Evolutionary conservation across 2,113 vertebrate genomes (phyloP).

Genomic region (Sitta europaea): DNA sequence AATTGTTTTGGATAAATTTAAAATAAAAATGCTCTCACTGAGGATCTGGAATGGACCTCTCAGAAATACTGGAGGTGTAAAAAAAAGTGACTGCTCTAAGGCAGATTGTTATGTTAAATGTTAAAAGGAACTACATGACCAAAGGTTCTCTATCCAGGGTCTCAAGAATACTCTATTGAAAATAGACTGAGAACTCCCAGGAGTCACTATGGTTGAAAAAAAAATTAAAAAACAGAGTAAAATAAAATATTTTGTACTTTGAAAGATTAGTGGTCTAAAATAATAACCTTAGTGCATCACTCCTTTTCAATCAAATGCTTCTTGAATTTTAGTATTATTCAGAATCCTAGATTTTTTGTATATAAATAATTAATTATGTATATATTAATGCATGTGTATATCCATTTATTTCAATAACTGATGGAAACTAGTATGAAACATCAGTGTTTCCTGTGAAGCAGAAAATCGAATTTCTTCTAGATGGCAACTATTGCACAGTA

Average conservation of each 20-base stretch:
- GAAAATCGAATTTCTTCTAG: slow-evolving; percentile 28
- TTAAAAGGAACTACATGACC: background rate
- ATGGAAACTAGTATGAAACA: background rate
- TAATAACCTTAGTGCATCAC: background rate
- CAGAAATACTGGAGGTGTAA: background rate
- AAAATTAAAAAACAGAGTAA: background rate
- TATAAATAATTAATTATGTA: background rate
- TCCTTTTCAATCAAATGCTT: background rate
- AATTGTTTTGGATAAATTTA: background rate
- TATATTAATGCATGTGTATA: background rate
- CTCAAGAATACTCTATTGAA: background rate
- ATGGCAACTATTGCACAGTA: background rate
- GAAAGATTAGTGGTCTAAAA: background rate
- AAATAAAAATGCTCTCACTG: background rate
- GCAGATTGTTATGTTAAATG: background rate
- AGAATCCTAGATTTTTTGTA: background rate
- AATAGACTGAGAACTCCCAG: background rate
- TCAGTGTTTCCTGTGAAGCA: background rate
- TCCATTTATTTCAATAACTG: background rate
- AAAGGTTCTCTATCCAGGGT: background rate
- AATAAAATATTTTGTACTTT: background rate
- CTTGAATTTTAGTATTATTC: background rate
- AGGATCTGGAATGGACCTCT: background rate
- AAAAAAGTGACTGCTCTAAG: background rate
- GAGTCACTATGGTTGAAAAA: background rate